Percentiles rank a stretch among this genome's conserved stretches.
phyloP scores from a whole-genome alignment of 2,888 invertebrate species.

The Ischnura elegans region DNA sequence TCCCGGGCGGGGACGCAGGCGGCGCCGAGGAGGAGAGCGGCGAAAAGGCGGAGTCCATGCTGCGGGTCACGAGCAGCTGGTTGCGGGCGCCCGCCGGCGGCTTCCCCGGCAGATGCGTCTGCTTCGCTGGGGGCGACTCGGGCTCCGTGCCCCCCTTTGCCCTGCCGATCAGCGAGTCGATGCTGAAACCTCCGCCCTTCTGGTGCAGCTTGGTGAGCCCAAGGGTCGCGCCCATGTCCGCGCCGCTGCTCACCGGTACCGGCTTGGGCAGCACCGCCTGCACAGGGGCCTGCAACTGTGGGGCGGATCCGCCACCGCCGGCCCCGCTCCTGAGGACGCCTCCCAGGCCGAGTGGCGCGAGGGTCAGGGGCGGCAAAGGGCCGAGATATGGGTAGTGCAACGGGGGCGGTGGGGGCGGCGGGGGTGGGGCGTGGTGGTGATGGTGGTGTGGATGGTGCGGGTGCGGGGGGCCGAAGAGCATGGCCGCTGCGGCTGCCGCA shows the following conservation, averaged over 20 bases:
- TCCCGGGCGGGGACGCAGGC: not conserved
- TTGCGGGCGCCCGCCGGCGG: slow-evolving; percentile 73
- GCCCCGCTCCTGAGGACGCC: slow-evolving; percentile 77
- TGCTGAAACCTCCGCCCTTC: slow-evolving; percentile 78
- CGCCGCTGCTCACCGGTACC: slow-evolving; percentile 72
- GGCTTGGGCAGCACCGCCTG: slow-evolving; percentile 77
- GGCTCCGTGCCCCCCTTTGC: slow-evolving; percentile 73
- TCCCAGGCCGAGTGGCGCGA: slow-evolving; percentile 79
- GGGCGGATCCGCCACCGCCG: slow-evolving; percentile 79
- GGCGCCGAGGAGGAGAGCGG: slow-evolving; percentile 81
- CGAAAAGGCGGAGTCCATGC: slow-evolving; percentile 85
- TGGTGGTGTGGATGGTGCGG: slow-evolving; percentile 72
- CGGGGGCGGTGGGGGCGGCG: not conserved
- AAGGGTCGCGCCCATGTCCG: slow-evolving; percentile 71
- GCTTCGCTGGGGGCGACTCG: slow-evolving; percentile 68
- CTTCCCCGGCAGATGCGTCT: slow-evolving; percentile 68
- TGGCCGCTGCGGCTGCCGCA: slow-evolving; percentile 75
- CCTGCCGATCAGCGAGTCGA: slow-evolving; percentile 81
- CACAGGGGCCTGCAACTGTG: slow-evolving; percentile 83
- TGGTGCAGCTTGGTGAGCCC: slow-evolving; percentile 42
- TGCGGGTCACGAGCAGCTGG: slow-evolving; percentile 75
- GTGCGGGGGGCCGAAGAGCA: slow-evolving; percentile 77
- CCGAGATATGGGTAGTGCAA: slow-evolving; percentile 70
- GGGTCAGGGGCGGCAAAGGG: slow-evolving; percentile 80
- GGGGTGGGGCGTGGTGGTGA: not conserved